Conservation (phyloP, 2,797 vertebrate genomes). For the Phalanger gymnotis region DNA sequence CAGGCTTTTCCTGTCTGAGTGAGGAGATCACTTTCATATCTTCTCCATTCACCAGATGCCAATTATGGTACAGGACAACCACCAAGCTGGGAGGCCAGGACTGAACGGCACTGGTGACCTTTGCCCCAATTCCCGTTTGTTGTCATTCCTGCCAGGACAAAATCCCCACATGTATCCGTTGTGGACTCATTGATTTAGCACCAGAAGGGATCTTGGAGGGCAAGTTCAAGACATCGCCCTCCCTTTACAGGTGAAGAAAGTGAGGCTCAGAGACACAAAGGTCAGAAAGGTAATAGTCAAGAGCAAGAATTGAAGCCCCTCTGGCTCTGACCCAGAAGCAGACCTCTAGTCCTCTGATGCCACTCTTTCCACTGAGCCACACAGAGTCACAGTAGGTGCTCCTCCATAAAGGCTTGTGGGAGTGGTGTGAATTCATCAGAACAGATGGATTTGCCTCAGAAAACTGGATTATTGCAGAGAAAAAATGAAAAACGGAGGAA, state of each 20-base stretch:
- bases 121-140: background rate
- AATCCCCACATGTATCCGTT: background rate
- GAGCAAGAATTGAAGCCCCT: background rate
- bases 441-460: background rate
- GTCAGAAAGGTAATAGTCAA: background rate
- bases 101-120: background rate
- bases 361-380: background rate
- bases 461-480: background rate
- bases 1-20: background rate
- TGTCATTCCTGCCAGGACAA: background rate
- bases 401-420: background rate
- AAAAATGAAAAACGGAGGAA: background rate
- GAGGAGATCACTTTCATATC: background rate
- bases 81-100: background rate
- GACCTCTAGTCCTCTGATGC: background rate
- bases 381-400: too few relatives aligned
- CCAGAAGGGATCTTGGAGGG: background rate
- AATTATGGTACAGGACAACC: background rate
- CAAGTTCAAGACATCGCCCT: background rate
- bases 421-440: conserved; percentile 12
- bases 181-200: background rate
- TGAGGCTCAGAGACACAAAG: background rate
- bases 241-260: background rate
- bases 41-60: background rate
- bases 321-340: background rate